These are phyloP conservation scores for Chinchilla lanigera DNA, from an alignment of 2,113 vertebrate genomes.

Conservation along the genomic window DNA sequence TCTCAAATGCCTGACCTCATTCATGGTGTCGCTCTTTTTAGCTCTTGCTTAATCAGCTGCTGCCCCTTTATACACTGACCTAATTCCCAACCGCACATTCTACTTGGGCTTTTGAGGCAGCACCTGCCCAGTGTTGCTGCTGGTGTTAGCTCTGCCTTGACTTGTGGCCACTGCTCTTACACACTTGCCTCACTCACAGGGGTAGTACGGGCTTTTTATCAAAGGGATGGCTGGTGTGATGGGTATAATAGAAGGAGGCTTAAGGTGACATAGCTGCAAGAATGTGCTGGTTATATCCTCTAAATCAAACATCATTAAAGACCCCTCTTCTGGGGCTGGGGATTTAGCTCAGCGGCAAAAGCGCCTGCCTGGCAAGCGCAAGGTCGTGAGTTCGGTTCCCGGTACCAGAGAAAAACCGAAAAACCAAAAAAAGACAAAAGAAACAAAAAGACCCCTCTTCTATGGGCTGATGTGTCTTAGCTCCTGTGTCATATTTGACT, in stretches of 20 bases:
- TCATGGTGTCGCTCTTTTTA: slow-evolving; percentile 60
- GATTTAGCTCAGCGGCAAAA: too few species aligned
- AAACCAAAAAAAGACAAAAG: too few species aligned
- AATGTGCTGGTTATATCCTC: background rate
- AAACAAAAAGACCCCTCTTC: background rate
- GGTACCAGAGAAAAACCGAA: too few species aligned
- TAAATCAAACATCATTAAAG: background rate
- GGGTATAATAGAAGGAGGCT: background rate
- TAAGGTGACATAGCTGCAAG: background rate
- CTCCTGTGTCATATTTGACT: background rate
- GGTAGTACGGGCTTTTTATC: background rate
- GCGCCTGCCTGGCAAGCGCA: too few species aligned
- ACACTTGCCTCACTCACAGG: background rate
- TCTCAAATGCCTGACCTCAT: slow-evolving; percentile 64
- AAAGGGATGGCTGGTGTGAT: background rate
- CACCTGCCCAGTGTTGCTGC: background rate
- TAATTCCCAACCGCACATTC: slow-evolving; percentile 56
- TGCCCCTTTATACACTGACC: slow-evolving; percentile 65
- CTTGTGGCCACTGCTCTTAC: background rate
- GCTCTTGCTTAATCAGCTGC: slow-evolving; percentile 55
- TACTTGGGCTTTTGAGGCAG: background rate
- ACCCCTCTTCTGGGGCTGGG: background rate
- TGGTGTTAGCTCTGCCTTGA: background rate
- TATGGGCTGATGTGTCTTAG: background rate
- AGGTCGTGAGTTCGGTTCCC: too few species aligned